phyloP scores from a whole-genome alignment of 2,113 vertebrate species.

The Rhineura floridana region DNA sequence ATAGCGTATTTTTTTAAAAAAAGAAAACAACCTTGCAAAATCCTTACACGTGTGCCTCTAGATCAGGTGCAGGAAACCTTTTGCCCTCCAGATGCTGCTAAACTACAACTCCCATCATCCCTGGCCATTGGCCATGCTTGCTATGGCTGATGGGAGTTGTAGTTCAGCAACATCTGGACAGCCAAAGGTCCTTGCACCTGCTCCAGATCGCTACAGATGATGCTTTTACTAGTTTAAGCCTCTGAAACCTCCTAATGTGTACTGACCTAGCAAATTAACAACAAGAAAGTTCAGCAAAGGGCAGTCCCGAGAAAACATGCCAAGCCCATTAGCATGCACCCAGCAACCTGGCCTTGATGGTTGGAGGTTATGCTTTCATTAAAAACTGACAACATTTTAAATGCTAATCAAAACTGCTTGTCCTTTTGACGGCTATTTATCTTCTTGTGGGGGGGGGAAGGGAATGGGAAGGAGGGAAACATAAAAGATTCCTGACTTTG shows the following conservation, averaged over 20 bases:
- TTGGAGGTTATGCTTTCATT: conserved; percentile 80
- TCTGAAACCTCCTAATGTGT: conserved; percentile 69
- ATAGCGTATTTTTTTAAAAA: too few species aligned
- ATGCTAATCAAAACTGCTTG: conserved; percentile 79
- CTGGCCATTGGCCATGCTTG: too few species aligned
- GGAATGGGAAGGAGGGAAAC: conserved; percentile 2
- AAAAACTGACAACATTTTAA: conserved; percentile 83
- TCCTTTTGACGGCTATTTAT: conserved; percentile 77
- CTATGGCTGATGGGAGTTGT: too few species aligned
- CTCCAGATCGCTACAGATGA: conserved; percentile 14
- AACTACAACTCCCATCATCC: too few species aligned
- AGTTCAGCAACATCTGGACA: too few species aligned
- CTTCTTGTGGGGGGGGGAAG: conserved; percentile 34
- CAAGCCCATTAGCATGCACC: conserved; percentile 74
- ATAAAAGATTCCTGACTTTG: conserved; percentile 66
- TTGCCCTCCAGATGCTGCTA: too few species aligned
- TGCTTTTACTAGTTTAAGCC: conserved; percentile 62
- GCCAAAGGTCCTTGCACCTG: too few species aligned
- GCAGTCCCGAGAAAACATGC: conserved; percentile 69
- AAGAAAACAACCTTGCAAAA: too few species aligned
- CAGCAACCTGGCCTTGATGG: conserved; percentile 74
- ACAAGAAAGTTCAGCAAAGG: conserved; percentile 74
- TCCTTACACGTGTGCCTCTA: too few species aligned
- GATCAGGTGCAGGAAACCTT: too few species aligned
- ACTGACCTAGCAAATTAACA: conserved; percentile 79